Percentiles rank a stretch among this genome's conserved stretches.
phyloP scores from a whole-genome alignment of 2,113 vertebrate genomes.

The Myocastor coypus region DNA sequence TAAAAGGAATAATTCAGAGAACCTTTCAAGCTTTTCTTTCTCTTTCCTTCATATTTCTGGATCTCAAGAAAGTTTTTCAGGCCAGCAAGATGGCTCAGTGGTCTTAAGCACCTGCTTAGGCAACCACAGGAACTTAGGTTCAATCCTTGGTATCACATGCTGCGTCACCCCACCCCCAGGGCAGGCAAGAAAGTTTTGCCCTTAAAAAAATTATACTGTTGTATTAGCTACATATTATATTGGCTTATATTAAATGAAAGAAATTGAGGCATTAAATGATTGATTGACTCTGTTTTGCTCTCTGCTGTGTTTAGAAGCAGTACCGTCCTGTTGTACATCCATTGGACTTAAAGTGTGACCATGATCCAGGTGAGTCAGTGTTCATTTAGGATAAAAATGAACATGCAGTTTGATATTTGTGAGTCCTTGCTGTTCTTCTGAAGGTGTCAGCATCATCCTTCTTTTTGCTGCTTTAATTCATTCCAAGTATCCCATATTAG shows the following conservation, averaged over 20 bases:
- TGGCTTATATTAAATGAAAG: constrained; percentile 4
- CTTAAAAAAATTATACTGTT: not conserved
- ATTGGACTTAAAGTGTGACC: constrained; percentile 84
- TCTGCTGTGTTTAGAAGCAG: constrained; percentile 87
- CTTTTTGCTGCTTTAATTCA: not conserved
- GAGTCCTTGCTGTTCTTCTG: not conserved
- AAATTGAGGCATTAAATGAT: not conserved
- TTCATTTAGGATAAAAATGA: not conserved
- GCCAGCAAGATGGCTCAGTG: too few relatives aligned
- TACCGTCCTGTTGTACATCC: constrained; percentile 86
- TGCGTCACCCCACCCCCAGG: too few relatives aligned
- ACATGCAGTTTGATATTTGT: not conserved
- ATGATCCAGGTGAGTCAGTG: constrained; percentile 88
- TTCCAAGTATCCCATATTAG: not conserved
- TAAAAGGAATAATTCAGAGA: constrained; percentile 31
- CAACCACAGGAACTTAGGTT: too few relatives aligned
- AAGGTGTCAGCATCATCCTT: not conserved
- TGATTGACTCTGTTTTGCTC: constrained; percentile 42
- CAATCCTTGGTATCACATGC: too few relatives aligned
- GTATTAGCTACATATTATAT: not conserved
- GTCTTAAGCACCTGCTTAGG: too few relatives aligned
- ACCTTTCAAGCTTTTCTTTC: not conserved
- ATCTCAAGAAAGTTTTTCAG: not conserved
- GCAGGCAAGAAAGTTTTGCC: not conserved
- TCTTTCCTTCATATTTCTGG: not conserved